Base-by-base conservation (phyloP, 2,113 vertebrate genomes). In the Rhodinocichla rosea region DNA sequence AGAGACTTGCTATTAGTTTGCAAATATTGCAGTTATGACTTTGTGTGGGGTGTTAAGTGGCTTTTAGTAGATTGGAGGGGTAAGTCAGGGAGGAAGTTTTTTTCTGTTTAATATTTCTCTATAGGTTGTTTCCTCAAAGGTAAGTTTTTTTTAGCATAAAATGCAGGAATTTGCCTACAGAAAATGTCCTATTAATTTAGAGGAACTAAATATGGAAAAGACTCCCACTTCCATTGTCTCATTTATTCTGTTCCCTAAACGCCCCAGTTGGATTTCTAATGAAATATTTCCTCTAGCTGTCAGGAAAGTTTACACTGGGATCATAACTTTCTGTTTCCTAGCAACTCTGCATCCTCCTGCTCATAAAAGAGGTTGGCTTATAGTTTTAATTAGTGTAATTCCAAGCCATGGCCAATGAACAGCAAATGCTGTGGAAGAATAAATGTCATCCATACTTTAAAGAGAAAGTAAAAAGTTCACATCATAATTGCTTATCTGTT, bases 321-420 rank as follows among this genome's bases (percentile, higher is more conserved):
- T 75, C 33, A 19, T 68, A 91, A 92, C 53, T 92, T 92, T 88
- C 42, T 82, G 92, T 94, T 87, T 95, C 96, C 93, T 89, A 94
- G 95, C 87, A 95, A 95, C 93, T 62, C 62, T 73, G 42, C 62
- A 84, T 87, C 53, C n/a, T 91, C 85, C 87, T 87, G 16, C 53
- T 75, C 50, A 35, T 57, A 75, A 37, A 76, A 26, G 28, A 60
- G 30, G 26, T 12, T 75, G 37, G 39, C 22, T 94, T 67, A 47
- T n/a, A 56, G 39, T 71, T 88, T 53, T 63, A 93, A 87, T 75
- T 44, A 89, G 83, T 1, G 0, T 63, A 86, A 47, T 83, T 92
- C 35, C 67, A 77, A 88, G 30, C 9, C 10, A 26, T 9, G 35
- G 52, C 30, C 59, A 83, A 47, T 83, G 73, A 63, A 81, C 65